phyloP scores from a whole-genome alignment of 2,113 vertebrate genomes.

The Micronycteris hirsuta region DNA sequence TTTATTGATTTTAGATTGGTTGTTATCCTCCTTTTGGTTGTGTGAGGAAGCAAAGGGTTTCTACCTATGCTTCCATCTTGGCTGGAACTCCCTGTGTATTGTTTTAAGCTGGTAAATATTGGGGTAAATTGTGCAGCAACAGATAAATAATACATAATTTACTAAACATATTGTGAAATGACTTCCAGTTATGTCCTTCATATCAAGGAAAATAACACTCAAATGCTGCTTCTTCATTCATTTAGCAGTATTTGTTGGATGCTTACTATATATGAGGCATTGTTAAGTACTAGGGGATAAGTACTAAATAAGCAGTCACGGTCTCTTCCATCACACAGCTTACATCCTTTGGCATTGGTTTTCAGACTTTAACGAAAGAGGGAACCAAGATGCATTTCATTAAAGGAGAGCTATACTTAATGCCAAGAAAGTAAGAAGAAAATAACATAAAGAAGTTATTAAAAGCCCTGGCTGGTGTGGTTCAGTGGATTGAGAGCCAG shows the following conservation, averaged over 20 bases:
- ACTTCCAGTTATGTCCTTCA: not conserved
- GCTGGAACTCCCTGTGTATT: not conserved
- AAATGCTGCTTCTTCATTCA: not conserved
- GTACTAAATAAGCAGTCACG: not conserved
- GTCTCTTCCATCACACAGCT: not conserved
- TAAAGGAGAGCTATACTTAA: slow-evolving; percentile 6
- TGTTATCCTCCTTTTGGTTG: too few species aligned
- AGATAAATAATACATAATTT: not conserved
- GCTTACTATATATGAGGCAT: not conserved
- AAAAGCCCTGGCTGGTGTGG: too few species aligned
- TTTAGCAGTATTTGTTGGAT: not conserved
- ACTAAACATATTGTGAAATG: not conserved
- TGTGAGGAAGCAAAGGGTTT: too few species aligned
- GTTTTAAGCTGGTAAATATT: not conserved
- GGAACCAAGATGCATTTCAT: not conserved
- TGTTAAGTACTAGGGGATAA: not conserved
- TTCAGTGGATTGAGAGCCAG: too few species aligned
- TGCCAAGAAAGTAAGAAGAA: not conserved
- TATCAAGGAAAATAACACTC: not conserved
- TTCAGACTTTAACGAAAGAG: slow-evolving; percentile 9
- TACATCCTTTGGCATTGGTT: not conserved
- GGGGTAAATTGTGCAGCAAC: not conserved
- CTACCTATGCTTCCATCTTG: too few species aligned
- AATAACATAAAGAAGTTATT: not conserved
- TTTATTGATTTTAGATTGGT: too few species aligned